Evolutionary conservation across 2,888 invertebrate species (phyloP), one percentile per base, ranked within the genome.

Genomic region (Chydorus sphaericus): DNA sequence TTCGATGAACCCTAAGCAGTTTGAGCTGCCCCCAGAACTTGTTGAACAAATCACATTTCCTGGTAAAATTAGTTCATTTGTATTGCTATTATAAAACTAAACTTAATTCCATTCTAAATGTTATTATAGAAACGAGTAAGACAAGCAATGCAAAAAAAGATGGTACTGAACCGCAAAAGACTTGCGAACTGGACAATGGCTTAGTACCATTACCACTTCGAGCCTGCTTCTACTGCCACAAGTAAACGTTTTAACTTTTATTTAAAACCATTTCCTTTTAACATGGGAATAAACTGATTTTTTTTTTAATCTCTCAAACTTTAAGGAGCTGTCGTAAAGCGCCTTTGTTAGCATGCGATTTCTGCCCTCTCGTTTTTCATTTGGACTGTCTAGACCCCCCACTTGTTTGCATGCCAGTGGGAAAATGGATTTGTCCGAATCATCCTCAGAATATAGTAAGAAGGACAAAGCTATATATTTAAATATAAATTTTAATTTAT

Each of bases 371-470:
- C 56, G 78, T 82, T 62, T 96, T 83, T 68, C 97, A 97, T 70
- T 79, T 87, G 73, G 96, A 97, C 69, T 97, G 97, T 66, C 70
- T 96, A 60, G 85, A 92, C 68, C 94, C 96, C 1, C 96, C 96
- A 0, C 72, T 97, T 55, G 86, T 91, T 0, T 81, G 85, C 0
- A 74, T 88, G 60, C 96, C 96, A 0, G 81, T 83, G 3, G 88
- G 87, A 0, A 77, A 86, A 29, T 97, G 96, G 96, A 94, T 96
- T 92, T 97, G 97, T 68, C 96, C 96, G 0, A 89, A 90, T 69
- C 97, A 97, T 69, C 84, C 87, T 0, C 91, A 97, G 70, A 88
- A 92, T 64, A 77, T 93, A 65, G 85, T 83, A 70, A 77, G 23
- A 51, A 28, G 8, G n/a, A n/a, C n/a, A n/a, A n/a, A n/a, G n/a